Evolutionary conservation across 2,797 vertebrate species (phyloP), one percentile per base, ranked within the genome.

Genomic region (Tinamus major): DNA sequence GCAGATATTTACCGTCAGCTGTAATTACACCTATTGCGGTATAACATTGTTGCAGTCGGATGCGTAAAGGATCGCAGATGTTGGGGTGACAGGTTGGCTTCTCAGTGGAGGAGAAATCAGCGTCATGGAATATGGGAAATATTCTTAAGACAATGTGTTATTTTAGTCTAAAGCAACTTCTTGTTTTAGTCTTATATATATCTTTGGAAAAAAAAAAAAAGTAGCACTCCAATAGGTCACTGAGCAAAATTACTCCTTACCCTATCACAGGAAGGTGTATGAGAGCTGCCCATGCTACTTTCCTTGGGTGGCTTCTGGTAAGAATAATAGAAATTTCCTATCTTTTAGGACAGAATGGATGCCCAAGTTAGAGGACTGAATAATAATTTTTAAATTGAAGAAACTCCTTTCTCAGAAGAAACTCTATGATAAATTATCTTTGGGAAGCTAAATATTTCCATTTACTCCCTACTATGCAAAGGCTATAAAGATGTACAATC

Each of bases 1-100:
- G 88, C 76, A 92, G 86, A 65, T 87, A 80, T 48, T 75, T 62
- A 17, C 31, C 37, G 65, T 71, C 65, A 62, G 81, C 89, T 80
- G 79, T 42, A 89, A 91, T 80, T 70, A 44, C 18, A 76, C 76
- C 63, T 39, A 8, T 80, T 81, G 87, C 65, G 85, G 55, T 53
- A 10, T 21, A 81, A 70, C 51, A 67, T 6, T 55, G n/a, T 19
- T 83, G 85, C 92, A 79, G 87, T 93, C 89, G 75, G 62, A 65
- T 17, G 35, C 21, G 69, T 59, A 55, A 62, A 58, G 44, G 33
- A 26, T 39, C 67, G 69, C 61, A 75, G 33, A 18, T 0, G 0
- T 5, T 1, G 2, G 70, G 76, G 74, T 70, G 58, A 41, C 71
- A 71, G 80, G 71, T 71, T 68, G 85, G 68, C n/a, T 9, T 67